Conservation (phyloP, 2,888 invertebrate species). For the Nesidiocoris tenuis region DNA sequence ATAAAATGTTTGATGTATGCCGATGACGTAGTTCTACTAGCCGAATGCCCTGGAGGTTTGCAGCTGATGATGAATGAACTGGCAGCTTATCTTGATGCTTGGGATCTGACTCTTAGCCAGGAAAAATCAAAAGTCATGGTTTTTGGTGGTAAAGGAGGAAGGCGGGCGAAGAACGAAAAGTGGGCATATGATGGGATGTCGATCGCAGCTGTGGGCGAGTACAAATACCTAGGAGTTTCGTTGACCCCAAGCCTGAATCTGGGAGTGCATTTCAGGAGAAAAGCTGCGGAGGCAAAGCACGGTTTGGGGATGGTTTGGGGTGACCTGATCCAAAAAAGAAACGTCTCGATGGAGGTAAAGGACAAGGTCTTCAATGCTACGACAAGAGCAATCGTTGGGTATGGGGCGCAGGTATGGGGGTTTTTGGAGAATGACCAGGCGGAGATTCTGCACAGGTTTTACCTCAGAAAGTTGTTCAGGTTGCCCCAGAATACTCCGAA, state of each 20-base stretch:
- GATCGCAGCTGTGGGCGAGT: neutral
- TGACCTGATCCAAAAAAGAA: neutral
- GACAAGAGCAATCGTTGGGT: neutral
- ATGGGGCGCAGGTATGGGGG: constrained; percentile 36
- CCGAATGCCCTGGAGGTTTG: constrained; percentile 36
- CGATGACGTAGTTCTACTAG: constrained; percentile 47
- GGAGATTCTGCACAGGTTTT: constrained; percentile 23
- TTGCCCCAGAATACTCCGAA: constrained; percentile 34
- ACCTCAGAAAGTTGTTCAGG: constrained; percentile 5
- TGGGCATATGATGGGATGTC: constrained; percentile 7
- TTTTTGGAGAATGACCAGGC: constrained; percentile 1
- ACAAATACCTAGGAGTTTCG: constrained; percentile 26
- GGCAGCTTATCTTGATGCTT: constrained; percentile 44
- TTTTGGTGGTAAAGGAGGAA: constrained; percentile 32
- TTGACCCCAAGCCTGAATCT: constrained; percentile 18
- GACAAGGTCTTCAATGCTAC: constrained; percentile 21
- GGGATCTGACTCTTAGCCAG: constrained; percentile 47
- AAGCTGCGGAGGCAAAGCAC: neutral
- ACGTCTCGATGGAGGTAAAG: neutral
- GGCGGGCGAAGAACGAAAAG: neutral
- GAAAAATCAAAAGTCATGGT: constrained; percentile 47
- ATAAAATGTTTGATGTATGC: constrained; percentile 47
- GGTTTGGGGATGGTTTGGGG: constrained; percentile 7
- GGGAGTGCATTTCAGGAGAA: neutral
- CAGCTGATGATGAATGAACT: constrained; percentile 45